Evolutionary conservation across 2,888 invertebrate genomes (phyloP).

Genomic region (Limnephilus rhombicus): DNA sequence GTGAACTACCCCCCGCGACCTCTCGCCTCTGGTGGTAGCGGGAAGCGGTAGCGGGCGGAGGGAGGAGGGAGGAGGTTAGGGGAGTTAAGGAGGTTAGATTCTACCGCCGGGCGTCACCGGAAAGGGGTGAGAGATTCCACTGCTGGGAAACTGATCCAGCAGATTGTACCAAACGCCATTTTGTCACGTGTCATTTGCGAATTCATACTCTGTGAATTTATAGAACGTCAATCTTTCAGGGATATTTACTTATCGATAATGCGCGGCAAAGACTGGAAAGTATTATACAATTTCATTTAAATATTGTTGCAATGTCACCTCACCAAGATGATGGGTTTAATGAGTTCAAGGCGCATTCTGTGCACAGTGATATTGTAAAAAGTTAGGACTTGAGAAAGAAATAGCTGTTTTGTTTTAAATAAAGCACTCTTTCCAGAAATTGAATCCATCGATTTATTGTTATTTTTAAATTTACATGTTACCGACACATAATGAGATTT

Average conservation of each 20-base stretch:
- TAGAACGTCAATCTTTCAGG: background rate
- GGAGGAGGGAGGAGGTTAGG: background rate
- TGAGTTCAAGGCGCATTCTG: too few relatives aligned
- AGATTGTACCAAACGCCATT: constrained; percentile 54
- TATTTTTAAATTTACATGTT: too few relatives aligned
- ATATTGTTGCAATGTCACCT: background rate
- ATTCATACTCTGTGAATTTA: constrained; percentile 4
- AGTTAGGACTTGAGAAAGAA: too few relatives aligned
- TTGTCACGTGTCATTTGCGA: constrained; percentile 44
- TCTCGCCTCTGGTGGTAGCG: constrained; percentile 4
- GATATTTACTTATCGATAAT: background rate
- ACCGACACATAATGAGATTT: too few relatives aligned
- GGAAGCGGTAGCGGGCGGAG: constrained; percentile 32
- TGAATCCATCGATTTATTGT: too few relatives aligned
- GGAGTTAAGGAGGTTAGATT: background rate
- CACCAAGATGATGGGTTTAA: background rate
- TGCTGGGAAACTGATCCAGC: constrained; percentile 57
- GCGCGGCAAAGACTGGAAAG: background rate
- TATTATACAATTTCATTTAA: background rate
- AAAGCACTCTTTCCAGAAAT: too few relatives aligned
- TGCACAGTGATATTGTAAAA: too few relatives aligned
- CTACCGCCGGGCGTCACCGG: background rate
- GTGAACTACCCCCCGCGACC: constrained; percentile 59
- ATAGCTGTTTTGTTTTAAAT: too few relatives aligned
- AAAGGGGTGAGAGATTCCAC: constrained; percentile 46